Evolutionary conservation across 2,113 vertebrate genomes (phyloP).

Genomic region (Oreochromis tanganicae): DNA sequence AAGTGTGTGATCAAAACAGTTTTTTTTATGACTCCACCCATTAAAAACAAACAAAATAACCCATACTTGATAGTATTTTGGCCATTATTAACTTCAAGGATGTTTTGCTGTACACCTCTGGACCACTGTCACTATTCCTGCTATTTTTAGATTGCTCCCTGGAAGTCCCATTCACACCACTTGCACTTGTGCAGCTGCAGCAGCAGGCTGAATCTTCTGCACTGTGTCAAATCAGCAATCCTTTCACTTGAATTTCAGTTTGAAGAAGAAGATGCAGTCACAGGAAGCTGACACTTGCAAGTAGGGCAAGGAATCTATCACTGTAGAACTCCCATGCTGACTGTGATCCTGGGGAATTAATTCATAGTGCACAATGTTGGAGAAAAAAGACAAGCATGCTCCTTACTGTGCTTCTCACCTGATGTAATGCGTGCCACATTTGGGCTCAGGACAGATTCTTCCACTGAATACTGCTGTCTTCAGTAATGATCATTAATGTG

Average conservation of each 20-base stretch:
- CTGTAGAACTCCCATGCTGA: background rate
- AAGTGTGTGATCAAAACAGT: accelerated
- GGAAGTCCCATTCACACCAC: background rate
- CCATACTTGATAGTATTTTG: background rate
- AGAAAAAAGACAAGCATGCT: accelerated
- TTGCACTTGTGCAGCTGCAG: background rate
- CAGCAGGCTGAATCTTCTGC: background rate
- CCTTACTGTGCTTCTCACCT: background rate
- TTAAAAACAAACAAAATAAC: accelerated
- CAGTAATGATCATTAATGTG: background rate
- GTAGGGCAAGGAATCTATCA: background rate
- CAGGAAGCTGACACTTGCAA: background rate
- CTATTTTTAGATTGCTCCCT: background rate
- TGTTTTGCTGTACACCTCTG: background rate
- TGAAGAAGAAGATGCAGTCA: background rate
- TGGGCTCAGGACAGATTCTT: background rate
- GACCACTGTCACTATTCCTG: background rate
- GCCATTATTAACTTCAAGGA: background rate
- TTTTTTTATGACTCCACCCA: background rate
- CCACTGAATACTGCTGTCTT: background rate
- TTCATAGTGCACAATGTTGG: background rate
- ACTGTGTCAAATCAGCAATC: background rate
- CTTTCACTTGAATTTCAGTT: background rate
- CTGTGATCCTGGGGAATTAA: background rate
- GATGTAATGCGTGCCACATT: background rate